A percentile compares a stretch with the other conserved stretches of the same genome.
Conservation (phyloP, 2,113 vertebrate species). For the Recurvirostra avosetta region DNA sequence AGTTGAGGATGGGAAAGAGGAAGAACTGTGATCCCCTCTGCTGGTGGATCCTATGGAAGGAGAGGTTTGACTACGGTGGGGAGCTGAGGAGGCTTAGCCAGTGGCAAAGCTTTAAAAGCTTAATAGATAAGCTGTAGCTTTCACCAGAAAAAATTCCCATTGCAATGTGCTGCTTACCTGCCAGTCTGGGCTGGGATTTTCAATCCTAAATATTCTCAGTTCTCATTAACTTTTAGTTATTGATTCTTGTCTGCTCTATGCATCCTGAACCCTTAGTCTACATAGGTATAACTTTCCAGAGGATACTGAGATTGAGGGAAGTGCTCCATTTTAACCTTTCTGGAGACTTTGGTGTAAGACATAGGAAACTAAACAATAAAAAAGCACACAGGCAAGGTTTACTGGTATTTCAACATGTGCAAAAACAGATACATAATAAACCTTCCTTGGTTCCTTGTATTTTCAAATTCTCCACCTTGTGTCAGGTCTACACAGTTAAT, state of each 20-base stretch:
- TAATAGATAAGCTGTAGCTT: background rate
- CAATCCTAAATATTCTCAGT: background rate
- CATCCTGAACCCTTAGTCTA: background rate
- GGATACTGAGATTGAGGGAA: background rate
- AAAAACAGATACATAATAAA: background rate
- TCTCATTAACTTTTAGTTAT: background rate
- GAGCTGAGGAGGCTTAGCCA: background rate
- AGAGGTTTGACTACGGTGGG: background rate
- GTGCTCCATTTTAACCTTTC: background rate
- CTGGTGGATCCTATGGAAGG: background rate
- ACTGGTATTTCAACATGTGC: background rate
- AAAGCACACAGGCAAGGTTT: background rate
- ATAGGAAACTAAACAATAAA: background rate
- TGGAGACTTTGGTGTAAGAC: background rate
- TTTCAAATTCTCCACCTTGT: background rate
- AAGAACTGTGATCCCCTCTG: background rate
- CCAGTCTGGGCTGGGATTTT: background rate
- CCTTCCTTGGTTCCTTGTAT: background rate
- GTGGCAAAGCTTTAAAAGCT: background rate
- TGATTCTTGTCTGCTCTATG: background rate
- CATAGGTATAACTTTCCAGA: background rate
- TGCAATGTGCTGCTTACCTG: background rate
- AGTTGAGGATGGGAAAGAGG: background rate
- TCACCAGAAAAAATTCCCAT: background rate
- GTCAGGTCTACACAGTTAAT: background rate